phyloP scores from a whole-genome alignment of 2,113 vertebrate genomes.

The Hyaena hyaena region DNA sequence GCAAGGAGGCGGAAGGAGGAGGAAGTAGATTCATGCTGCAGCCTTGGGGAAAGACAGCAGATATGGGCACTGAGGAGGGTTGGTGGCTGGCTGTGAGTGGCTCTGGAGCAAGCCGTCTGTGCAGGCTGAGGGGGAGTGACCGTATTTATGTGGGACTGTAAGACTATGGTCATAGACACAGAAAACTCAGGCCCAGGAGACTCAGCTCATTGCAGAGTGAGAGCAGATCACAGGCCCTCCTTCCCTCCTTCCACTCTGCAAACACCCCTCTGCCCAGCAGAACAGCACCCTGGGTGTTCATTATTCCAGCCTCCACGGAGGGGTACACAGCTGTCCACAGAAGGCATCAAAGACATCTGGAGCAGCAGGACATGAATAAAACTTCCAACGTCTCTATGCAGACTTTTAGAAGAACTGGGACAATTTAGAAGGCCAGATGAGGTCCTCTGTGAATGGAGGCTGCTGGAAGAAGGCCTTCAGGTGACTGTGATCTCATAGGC shows the following conservation, averaged over 20 bases:
- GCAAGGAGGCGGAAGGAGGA: neutral
- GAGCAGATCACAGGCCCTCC: neutral
- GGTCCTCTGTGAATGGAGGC: neutral
- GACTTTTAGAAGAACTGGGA: neutral
- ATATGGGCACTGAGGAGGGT: neutral
- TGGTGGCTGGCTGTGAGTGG: fast-evolving
- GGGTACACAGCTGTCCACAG: neutral
- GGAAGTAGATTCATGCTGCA: neutral
- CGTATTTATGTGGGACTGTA: neutral
- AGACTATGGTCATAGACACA: neutral
- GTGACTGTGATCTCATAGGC: neutral
- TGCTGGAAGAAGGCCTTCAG: neutral
- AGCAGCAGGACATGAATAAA: neutral
- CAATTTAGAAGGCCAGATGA: neutral
- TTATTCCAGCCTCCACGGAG: neutral
- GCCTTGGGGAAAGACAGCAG: neutral
- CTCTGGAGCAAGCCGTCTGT: neutral
- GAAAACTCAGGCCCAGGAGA: neutral
- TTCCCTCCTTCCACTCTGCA: neutral
- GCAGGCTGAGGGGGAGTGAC: neutral
- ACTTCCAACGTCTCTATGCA: neutral
- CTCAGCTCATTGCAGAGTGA: neutral
- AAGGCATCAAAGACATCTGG: neutral
- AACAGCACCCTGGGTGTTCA: neutral
- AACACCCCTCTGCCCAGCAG: neutral